Conservation (phyloP, 2,113 vertebrate species). For the Spizaetus ornatus region DNA sequence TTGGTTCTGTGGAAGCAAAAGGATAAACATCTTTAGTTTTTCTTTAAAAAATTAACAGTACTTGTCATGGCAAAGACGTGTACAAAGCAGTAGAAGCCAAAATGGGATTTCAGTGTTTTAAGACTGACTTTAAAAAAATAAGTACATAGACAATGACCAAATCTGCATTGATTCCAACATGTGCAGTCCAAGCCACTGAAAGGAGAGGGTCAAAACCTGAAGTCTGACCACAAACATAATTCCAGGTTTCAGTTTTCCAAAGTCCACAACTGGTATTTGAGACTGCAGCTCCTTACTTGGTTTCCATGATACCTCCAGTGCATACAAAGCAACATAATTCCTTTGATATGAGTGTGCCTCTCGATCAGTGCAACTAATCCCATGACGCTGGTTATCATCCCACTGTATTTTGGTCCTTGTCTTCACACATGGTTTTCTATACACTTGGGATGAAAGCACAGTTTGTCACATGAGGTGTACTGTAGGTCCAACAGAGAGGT, state of each 20-base stretch:
- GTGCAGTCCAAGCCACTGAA: background rate
- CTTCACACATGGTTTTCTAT: background rate
- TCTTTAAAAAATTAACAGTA: slow-evolving; percentile 49
- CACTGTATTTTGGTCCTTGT: background rate
- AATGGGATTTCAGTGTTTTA: background rate
- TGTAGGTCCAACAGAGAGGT: background rate
- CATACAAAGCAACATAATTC: background rate
- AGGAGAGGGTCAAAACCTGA: background rate
- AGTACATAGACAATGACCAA: background rate
- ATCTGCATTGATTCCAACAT: background rate
- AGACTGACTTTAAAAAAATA: background rate
- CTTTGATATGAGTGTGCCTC: background rate
- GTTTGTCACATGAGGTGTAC: background rate
- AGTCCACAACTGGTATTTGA: background rate
- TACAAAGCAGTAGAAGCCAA: slow-evolving; percentile 27
- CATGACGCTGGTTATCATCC: background rate
- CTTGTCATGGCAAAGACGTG: slow-evolving; percentile 30
- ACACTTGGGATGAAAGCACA: background rate
- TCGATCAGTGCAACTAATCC: background rate
- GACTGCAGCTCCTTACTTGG: background rate
- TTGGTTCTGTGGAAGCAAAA: slow-evolving; percentile 9
- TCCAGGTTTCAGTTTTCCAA: background rate
- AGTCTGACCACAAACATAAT: background rate
- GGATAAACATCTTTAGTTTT: background rate
- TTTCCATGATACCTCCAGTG: background rate